Conservation (phyloP, 2,113 vertebrate species). For the Dicerorhinus sumatrensis region DNA sequence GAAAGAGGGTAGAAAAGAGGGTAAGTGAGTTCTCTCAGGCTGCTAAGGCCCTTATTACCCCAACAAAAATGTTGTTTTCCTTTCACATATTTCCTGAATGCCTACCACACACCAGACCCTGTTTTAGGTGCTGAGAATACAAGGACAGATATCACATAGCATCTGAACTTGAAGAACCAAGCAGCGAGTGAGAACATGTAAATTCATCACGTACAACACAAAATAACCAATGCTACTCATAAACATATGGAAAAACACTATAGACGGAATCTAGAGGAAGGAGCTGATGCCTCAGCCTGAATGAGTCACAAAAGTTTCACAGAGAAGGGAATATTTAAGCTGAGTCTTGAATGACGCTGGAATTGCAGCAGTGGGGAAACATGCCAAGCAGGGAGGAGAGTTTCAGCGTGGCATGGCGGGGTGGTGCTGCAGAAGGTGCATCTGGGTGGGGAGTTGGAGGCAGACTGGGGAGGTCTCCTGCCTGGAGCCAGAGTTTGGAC, state of each 20-base stretch:
- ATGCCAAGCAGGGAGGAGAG: rapidly evolving
- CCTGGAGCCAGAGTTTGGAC: rapidly evolving
- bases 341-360: not conserved
- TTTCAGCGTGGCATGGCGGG: rapidly evolving
- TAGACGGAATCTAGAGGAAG: too few relatives aligned
- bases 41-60: not conserved
- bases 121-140: rapidly evolving
- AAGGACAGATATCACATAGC: rapidly evolving
- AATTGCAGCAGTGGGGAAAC: not conserved
- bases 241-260: rapidly evolving
- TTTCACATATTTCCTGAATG: not conserved
- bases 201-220: rapidly evolving
- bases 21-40: not conserved
- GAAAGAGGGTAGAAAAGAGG: not conserved
- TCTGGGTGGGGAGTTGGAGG: rapidly evolving
- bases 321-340: not conserved
- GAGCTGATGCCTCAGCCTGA: rapidly evolving
- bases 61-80: not conserved
- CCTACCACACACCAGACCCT: not conserved
- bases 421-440: rapidly evolving
- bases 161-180: not conserved
- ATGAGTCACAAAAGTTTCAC: not conserved
- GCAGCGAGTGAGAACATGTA: rapidly evolving
- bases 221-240: not conserved
- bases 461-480: rapidly evolving